Evolutionary conservation across 2,113 vertebrate genomes (phyloP).

Genomic region (Pteronura brasiliensis): DNA sequence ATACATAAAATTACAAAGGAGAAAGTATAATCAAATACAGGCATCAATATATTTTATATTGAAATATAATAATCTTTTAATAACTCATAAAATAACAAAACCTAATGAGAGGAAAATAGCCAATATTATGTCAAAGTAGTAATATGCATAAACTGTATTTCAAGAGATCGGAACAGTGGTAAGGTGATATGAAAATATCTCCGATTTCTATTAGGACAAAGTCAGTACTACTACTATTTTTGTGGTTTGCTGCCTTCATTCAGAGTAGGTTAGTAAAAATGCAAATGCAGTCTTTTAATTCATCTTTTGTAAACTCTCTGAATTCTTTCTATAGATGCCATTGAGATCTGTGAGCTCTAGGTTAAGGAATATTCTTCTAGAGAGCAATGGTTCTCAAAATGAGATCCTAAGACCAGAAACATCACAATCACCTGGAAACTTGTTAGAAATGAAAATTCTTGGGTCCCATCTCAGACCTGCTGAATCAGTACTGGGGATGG

Average conservation of each 20-base stretch:
- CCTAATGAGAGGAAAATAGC: not conserved
- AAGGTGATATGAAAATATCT: not conserved
- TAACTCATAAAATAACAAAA: not conserved
- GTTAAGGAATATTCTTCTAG: not conserved
- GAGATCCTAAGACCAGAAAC: not conserved
- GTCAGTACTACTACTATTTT: not conserved
- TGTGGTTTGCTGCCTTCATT: not conserved
- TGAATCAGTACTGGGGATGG: not conserved
- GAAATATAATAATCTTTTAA: not conserved
- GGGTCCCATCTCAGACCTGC: not conserved
- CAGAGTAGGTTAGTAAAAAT: not conserved
- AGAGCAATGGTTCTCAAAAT: not conserved
- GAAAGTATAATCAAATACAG: not conserved
- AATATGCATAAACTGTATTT: not conserved
- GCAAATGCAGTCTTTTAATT: not conserved
- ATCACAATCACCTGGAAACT: not conserved
- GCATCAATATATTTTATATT: not conserved
- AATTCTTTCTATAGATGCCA: not conserved
- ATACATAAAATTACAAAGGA: not conserved
- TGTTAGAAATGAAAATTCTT: not conserved
- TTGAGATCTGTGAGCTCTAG: not conserved
- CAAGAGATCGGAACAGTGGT: not conserved
- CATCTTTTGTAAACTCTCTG: not conserved
- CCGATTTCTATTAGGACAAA: not conserved
- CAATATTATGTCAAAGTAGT: not conserved